Evolutionary conservation across 2,888 invertebrate genomes (phyloP).

Genomic region (Limnephilus rhombicus): DNA sequence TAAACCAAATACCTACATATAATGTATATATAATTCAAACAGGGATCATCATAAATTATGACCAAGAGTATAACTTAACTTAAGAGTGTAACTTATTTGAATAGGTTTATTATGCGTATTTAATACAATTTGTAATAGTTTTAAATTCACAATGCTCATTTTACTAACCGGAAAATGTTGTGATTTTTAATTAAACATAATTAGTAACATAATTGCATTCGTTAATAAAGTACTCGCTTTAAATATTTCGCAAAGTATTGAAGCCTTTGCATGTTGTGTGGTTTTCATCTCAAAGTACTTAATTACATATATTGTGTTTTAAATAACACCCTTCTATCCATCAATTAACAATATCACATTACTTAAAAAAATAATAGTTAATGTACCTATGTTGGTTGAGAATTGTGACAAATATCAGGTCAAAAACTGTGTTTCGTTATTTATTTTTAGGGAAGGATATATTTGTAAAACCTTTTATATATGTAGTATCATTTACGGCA

Average conservation of each 20-base stretch:
- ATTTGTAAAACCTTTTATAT: not conserved
- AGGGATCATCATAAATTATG: not conserved
- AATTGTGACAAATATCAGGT: not conserved
- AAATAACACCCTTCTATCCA: not conserved
- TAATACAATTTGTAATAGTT: not conserved
- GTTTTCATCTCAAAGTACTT: not conserved
- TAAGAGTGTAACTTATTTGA: not conserved
- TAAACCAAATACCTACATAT: not conserved
- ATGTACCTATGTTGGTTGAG: not conserved
- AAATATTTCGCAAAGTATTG: not conserved
- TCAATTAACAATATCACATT: not conserved
- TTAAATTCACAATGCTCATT: not conserved
- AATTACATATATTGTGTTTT: not conserved
- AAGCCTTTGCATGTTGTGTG: slow-evolving; percentile 9
- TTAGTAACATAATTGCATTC: not conserved
- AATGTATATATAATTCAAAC: not conserved
- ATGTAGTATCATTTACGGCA: too few species aligned
- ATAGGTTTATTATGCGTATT: not conserved
- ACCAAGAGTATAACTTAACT: not conserved
- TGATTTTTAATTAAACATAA: slow-evolving; percentile 7
- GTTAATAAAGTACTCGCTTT: not conserved
- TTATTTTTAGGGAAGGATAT: not conserved
- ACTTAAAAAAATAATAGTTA: not conserved
- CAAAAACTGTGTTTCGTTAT: not conserved
- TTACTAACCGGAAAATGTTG: not conserved